These are phyloP conservation scores for Gila robusta DNA, from an alignment of 2,797 vertebrate genomes.

Conservation along the genomic window DNA sequence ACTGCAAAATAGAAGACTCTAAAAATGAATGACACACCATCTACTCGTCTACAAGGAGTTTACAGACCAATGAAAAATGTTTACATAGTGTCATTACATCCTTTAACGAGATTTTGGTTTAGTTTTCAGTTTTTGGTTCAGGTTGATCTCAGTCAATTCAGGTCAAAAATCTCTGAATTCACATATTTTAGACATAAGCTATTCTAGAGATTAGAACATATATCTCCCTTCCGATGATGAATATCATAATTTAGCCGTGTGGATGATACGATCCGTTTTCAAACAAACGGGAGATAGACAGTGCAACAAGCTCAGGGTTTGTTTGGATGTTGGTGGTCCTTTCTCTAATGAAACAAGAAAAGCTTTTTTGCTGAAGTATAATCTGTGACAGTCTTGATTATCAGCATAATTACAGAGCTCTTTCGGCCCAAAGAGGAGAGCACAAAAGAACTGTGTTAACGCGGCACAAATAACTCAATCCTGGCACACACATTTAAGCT, in stretches of 20 bases:
- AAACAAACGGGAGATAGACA: constrained; percentile 52
- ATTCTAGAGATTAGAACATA: not conserved
- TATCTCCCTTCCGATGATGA: not conserved
- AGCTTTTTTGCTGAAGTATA: constrained; percentile 68
- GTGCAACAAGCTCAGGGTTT: constrained; percentile 39
- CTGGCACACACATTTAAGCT: constrained; percentile 74
- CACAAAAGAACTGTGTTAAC: constrained; percentile 76
- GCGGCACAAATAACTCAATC: constrained; percentile 76
- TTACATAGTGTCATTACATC: not conserved
- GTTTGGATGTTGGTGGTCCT: constrained; percentile 63
- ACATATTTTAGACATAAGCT: not conserved
- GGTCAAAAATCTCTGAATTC: not conserved
- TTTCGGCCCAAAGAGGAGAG: constrained; percentile 71
- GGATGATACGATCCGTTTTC: constrained; percentile 41
- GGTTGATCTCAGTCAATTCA: no score
- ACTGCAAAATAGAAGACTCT: not conserved
- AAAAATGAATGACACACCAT: constrained; percentile 10
- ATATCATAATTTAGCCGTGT: not conserved
- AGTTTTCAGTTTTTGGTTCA: no score
- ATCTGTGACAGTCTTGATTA: constrained; percentile 79
- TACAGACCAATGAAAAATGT: not conserved
- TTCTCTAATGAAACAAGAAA: constrained; percentile 70
- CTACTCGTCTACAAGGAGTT: not conserved
- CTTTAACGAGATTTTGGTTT: no score
- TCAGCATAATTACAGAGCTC: constrained; percentile 77